Evolutionary conservation across 64 coral and sea anemone species (phyloP), one percentile per base, ranked within the genome.

Genomic region (Montipora cactus): DNA sequence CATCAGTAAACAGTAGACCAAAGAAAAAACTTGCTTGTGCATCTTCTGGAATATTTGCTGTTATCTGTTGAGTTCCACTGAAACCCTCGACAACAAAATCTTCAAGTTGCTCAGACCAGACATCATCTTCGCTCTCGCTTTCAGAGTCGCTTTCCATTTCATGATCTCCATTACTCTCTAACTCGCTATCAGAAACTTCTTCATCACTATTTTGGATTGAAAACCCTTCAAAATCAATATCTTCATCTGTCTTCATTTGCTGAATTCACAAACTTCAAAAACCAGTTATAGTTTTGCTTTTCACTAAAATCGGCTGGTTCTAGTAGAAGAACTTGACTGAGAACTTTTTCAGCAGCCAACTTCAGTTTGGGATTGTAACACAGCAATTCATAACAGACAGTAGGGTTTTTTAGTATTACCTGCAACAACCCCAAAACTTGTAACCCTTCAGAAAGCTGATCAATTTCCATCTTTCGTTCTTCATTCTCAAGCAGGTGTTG

Each of bases 401-500:
- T n/a, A 69, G 46, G 64, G 64, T 67, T 67, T 67, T 67, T 66
- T 84, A 62, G 58, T 84, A 66, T 66, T 64, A 44, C 81, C 66
- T 67, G 75, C 46, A 16, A 58, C 90, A 55, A 45, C 74, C 55
- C 79, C 70, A 76, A 50, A 76, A 89, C 68, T 76, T 52, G 14
- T 57, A 82, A 76, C 44, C 87, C 87, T 55, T 89, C 87, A 21
- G 87, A 46, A 77, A 89, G 3, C 13, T 76, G 45, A 74, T 88
- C 85, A 44, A 89, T 89, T 89, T 76, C 87, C n/a, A 76, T 49
- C 87, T 89, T 77, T 57, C 69, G 25, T 28, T 55, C 55, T 89
- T 89, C 87, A 89, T 89, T 89, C 87, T 89, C 72, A 15, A 89
- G n/a, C 13, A 89, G 73, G 73, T 89, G 87, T 22, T 77, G 87